Evolutionary conservation across 1,140 invertebrate species (phyloP).

Genomic region (Drosophila melanica): DNA sequence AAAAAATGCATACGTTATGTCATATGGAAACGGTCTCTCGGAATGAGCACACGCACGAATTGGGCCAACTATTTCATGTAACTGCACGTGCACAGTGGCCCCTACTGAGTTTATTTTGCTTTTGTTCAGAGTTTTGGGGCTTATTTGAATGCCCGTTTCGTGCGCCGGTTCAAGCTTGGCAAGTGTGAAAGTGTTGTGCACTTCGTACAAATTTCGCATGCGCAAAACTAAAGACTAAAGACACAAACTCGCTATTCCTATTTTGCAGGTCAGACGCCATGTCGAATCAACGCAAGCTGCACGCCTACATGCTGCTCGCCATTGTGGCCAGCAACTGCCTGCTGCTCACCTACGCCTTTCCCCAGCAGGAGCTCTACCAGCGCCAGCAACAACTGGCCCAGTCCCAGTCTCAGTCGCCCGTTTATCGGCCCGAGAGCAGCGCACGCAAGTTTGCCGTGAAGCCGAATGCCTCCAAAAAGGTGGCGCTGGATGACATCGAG

Average conservation of each 20-base stretch:
- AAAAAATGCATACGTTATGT: neutral
- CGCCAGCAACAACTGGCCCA: slow-evolving; percentile 60
- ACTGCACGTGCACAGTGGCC: slow-evolving; percentile 11
- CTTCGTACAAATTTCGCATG: neutral
- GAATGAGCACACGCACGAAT: slow-evolving; percentile 20
- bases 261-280: slow-evolving; percentile 69
- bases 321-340: slow-evolving; percentile 84
- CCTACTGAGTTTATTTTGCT: neutral
- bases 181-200: slow-evolving; percentile 67
- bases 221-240: slow-evolving; percentile 53
- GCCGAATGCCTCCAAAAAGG: slow-evolving; percentile 94
- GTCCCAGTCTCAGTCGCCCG: slow-evolving; percentile 56
- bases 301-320: slow-evolving; percentile 84
- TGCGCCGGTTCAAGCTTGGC: slow-evolving; percentile 50
- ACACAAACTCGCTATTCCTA: slow-evolving; percentile 34
- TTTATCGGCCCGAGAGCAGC: slow-evolving; percentile 61
- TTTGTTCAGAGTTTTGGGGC: neutral
- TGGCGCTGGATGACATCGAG: slow-evolving; percentile 91
- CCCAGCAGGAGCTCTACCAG: slow-evolving; percentile 80
- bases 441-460: slow-evolving; percentile 92
- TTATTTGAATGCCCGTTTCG: slow-evolving; percentile 47
- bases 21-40: neutral
- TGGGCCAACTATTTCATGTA: slow-evolving; percentile 49
- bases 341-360: slow-evolving; percentile 84
- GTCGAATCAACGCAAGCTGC: slow-evolving; percentile 83